Evolutionary conservation across 2,797 vertebrate genomes (phyloP), one percentile per base, ranked within the genome.

Genomic region (Bradypodion ventrale): DNA sequence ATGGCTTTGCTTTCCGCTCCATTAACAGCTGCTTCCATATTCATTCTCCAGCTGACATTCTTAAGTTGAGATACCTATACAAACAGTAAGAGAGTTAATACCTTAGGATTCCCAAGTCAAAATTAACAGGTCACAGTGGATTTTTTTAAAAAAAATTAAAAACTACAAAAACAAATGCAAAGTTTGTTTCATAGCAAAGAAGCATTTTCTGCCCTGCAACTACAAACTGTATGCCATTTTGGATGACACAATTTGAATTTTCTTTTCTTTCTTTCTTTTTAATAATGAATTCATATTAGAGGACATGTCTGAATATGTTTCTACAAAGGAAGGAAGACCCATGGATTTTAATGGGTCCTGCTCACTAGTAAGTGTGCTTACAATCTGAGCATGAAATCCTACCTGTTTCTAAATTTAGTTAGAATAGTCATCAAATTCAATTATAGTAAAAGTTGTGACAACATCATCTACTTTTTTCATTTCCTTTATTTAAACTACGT

Each of bases 351-450:
- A 62, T 77, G 59, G 35, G 37, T 1, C n/a, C 37, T 44, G 6
- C 16, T 80, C 80, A 10, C n/a, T 49, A 35, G 9, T 37, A 80
- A 68, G 12, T 35, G 68, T 27, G 21, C 32, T 5, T 85, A 79
- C 29, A 78, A 90, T 89, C 86, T 60, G 59, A 85, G 69, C 65
- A 74, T 87, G 82, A 59, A 87, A 91, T 69, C 62, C 82, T 84
- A 82, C 32, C 16, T 27, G 82, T 49, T 19, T 74, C 56, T 2
- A 0, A 60, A 65, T 19, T 42, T 87, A 73, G 29, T 60, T 63
- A 40, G 59, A 15, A n/a, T 59, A n/a, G 6, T 63, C 27, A 29
- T 5, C 2, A 46, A 66, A n/a, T 32, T 65, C 40, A 46, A 3
- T 29, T 3, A 76, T 62, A 49, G 19, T 27, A 29, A 60, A 49